Evolutionary conservation across 2,888 invertebrate species (phyloP).

Genomic region (Synergus itoensis): DNA sequence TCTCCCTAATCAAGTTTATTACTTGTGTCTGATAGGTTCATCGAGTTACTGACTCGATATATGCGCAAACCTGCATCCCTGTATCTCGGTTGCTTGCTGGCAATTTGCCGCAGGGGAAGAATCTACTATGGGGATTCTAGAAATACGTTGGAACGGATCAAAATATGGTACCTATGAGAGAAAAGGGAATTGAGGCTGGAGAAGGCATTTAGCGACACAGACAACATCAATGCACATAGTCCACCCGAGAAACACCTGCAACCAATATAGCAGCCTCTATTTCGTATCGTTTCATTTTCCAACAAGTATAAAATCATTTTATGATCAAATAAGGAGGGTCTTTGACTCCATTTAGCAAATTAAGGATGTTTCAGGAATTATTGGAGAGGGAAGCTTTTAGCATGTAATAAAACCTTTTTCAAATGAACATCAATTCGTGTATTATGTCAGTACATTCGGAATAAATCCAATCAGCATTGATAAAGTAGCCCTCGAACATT

Average conservation of each 20-base stretch:
- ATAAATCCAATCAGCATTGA: no score
- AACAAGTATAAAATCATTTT: background rate
- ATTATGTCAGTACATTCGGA: no score
- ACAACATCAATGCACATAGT: background rate
- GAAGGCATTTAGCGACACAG: background rate
- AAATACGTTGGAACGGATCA: conserved; percentile 23
- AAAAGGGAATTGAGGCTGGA: conserved; percentile 5
- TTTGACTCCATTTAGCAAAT: background rate
- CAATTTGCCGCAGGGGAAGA: conserved; percentile 35
- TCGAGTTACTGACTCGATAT: conserved; percentile 36
- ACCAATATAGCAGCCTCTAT: background rate
- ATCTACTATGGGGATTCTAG: conserved; percentile 33
- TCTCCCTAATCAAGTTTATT: conserved; percentile 34
- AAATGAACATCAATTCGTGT: no score
- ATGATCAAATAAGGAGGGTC: background rate
- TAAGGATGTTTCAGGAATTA: background rate
- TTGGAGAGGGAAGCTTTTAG: no score
- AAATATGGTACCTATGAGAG: conserved; percentile 35
- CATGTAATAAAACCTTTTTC: no score
- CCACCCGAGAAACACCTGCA: background rate
- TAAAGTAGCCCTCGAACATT: no score
- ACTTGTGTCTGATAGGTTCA: conserved; percentile 35
- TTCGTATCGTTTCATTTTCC: background rate
- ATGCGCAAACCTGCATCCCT: conserved; percentile 30
- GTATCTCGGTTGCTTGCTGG: conserved; percentile 13